These are phyloP conservation scores for Escarpia spicata DNA, from an alignment of 2,888 invertebrate genomes.

Conservation along the genomic window DNA sequence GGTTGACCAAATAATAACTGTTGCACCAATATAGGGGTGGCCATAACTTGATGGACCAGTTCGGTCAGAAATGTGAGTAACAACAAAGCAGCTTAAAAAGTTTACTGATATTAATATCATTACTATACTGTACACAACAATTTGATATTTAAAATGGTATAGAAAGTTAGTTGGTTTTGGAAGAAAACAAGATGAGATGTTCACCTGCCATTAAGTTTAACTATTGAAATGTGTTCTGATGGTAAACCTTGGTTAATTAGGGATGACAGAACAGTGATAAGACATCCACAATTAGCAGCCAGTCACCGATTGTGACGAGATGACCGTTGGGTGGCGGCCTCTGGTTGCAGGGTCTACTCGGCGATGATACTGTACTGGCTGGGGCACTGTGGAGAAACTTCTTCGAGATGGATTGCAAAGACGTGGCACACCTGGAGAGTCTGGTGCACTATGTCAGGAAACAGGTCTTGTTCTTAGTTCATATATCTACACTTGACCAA, in stretches of 20 bases:
- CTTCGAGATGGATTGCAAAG: conserved; percentile 71
- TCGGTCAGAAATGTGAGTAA: too few relatives aligned
- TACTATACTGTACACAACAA: not conserved
- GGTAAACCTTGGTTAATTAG: not conserved
- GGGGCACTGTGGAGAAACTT: conserved; percentile 85
- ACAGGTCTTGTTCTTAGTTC: conserved; percentile 66
- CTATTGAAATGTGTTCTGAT: not conserved
- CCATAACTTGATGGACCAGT: too few relatives aligned
- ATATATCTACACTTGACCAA: not conserved
- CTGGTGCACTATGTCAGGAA: conserved; percentile 81
- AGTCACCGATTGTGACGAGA: not conserved
- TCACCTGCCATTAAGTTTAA: not conserved
- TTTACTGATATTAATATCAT: too few relatives aligned
- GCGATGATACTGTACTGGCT: conserved; percentile 81
- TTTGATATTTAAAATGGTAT: not conserved
- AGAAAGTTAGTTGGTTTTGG: not conserved
- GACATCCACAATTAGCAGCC: not conserved
- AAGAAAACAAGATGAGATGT: not conserved
- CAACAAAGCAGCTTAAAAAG: too few relatives aligned
- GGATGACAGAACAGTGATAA: not conserved
- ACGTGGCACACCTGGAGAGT: conserved; percentile 71
- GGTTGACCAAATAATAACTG: too few relatives aligned
- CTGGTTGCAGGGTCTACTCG: conserved; percentile 73
- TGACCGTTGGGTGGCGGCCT: not conserved
- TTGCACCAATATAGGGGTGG: too few relatives aligned